Evolutionary conservation across 2,113 vertebrate species (phyloP), one percentile per base, ranked within the genome.

Genomic region (Microcebus ravelobensis): DNA sequence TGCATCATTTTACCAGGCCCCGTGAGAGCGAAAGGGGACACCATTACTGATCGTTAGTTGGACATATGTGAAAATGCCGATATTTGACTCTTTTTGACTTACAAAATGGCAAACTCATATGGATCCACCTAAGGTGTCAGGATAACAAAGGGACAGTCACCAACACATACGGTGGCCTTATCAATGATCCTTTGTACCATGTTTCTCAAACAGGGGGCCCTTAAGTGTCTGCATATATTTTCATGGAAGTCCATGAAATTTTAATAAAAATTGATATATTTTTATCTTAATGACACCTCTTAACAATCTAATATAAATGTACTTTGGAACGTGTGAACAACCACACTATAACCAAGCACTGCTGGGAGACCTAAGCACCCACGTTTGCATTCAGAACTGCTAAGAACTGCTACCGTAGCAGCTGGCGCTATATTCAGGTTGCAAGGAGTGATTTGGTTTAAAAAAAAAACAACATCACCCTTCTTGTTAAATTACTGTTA

Each of bases 401-500:
- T 11, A 2, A 21, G 17, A 45, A 5, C 48, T 18, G 31, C 61
- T 11, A 2, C 29, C 21, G 29, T 8, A 39, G 55, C 45, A 42
- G 50, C 87, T 39, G 48, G 55, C 1, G 0, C 57, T 80, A n/a
- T 6, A 25, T 8, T 74, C 11, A 5, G 36, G 52, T 29, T 11
- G 55, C 31, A 59, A 67, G 18, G 10, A 59, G 36, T 61, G 23
- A 70, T 77, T 52, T 42, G 27, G 21, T 71, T 95, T 90, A 29
- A 77, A 87, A 21, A 87, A 21, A 90, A 87, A 68, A 79, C 34
- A 79, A 1, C 25, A 45, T 52, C 34, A 42, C 59, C 34, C 8
- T 68, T 80, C 94, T 95, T 65, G 34, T 12, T 80, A 87, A 83
- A 27, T 63, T 18, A 80, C 9, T 52, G 17, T 39, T 82, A 79